Base-by-base conservation (phyloP, 2,113 vertebrate species). In the Crypturellus undulatus region DNA sequence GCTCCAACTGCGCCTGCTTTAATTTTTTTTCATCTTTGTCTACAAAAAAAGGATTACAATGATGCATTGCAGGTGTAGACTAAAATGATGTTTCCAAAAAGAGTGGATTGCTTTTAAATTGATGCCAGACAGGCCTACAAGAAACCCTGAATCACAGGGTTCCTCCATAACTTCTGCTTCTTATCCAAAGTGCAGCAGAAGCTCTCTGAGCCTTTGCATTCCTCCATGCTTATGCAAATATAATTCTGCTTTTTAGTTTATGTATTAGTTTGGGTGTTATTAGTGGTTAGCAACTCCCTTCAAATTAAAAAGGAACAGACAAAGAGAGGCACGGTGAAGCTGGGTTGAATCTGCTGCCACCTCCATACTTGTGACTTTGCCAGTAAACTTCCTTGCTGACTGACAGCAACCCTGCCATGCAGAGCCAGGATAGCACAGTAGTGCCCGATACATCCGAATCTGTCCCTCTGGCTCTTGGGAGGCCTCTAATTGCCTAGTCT, bases 401-500 rank as follows among this genome's bases (percentile, higher is more conserved):
- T 6, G 1, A 58, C 42, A 81, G 58, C 34, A 87, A 6, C 56
- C 32, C 32, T 76, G 56, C 47, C 51, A 12, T 54, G 43, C 30
- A 77, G 40, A 88, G 63, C 40, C 1, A 0, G 30, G 34, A 32
- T 42, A 2, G 2, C 17, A 42, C 32, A 68, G 45, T 19, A n/a
- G 7, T n/a, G 45, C n/a, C 17, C 22, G 32, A 19, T 15, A 34
- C 5, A 18, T 59, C 80, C 81, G 62, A 60, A 25, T 45, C 13
- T 10, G 28, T 45, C 49, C 67, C 32, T 52, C 24, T 79, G 43
- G 19, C 34, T 79, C 49, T 42, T 47, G 32, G 36, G 28, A 6
- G 4, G 30, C 2, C 0, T 64, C n/a, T 2, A 1, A 18, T 58
- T 47, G 58, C 0, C 0, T 24, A 45, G 36, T 73, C 47, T 87